Evolutionary conservation across 2,797 vertebrate species (phyloP), one percentile per base, ranked within the genome.

Genomic region (Hyperoplus lanceolatus): DNA sequence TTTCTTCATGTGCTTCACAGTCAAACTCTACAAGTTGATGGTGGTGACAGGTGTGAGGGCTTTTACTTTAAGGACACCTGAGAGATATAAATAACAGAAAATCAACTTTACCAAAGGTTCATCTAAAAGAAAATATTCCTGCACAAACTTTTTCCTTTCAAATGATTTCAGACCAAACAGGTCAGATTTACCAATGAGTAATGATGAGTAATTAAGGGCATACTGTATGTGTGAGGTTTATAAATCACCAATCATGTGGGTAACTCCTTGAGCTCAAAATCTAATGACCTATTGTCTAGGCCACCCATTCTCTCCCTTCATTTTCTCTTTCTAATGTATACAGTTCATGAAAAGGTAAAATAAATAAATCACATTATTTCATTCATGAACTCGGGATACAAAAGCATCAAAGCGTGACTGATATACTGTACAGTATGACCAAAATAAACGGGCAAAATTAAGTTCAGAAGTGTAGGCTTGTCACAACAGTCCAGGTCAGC

Each of bases 401-500:
- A 9, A 75, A 59, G 63, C 13, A 3, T 50, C 49, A 49, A 82
- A 50, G 53, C n/a, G 6, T 48, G 36, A 75, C 57, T 39, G 29
- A 29, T 29, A 29, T 29, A 29, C 29, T 29, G 29, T 29, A 29
- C 29, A 29, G 29, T 29, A 29, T 29, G 29, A 29, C 29, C 29
- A 29, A 29, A 57, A 68, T 49, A 68, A 46, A 46, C 11, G 10
- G 49, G 39, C 14, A 68, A 51, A 63, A 50, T 54, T 5, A 18
- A 38, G 42, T 61, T 82, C 61, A 62, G 65, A 59, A 73, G 68
- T 66, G 54, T 29, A 45, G 4, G 29, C 65, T 50, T 73, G 73
- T 84, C 80, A 82, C 29, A 87, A 81, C 66, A 76, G 21, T 42
- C 41, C 10, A 18, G 36, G 21, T 75, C 42, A 73, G 11, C 18